Evolutionary conservation across 2,888 invertebrate genomes (phyloP).

Genomic region (Chrysodeixis includens): DNA sequence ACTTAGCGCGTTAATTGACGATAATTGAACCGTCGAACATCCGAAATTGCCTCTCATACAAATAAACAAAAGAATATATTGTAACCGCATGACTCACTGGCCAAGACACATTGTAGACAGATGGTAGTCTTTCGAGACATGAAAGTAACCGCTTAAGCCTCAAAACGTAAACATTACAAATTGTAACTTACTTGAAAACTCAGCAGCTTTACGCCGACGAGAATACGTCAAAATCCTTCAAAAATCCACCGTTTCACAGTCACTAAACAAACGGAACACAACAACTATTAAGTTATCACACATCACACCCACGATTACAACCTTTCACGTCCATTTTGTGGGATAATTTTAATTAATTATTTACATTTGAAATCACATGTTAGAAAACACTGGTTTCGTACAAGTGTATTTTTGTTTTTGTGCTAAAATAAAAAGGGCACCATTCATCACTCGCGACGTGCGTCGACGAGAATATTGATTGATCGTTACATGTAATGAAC

Average conservation of each 20-base stretch:
- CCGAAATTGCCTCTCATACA: conserved; percentile 55
- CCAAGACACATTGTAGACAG: conserved; percentile 47
- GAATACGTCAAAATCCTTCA: conserved; percentile 45
- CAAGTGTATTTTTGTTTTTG: conserved; percentile 59
- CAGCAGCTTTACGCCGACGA: conserved; percentile 15
- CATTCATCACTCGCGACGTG: conserved; percentile 68
- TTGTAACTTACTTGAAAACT: conserved; percentile 54
- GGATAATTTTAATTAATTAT: conserved; percentile 77
- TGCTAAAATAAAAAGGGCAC: conserved; percentile 59
- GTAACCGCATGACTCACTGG: conserved; percentile 42
- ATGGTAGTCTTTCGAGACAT: conserved; percentile 32
- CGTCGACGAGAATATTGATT: conserved; percentile 49
- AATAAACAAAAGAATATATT: conserved; percentile 56
- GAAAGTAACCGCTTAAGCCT: conserved; percentile 20
- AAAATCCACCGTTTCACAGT: conserved; percentile 49
- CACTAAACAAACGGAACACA: conserved; percentile 53
- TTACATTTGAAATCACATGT: conserved; percentile 84
- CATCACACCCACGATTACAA: conserved; percentile 77
- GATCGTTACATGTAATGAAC: conserved; percentile 39
- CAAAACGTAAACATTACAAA: conserved; percentile 48
- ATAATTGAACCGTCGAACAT: conserved; percentile 60
- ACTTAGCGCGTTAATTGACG: conserved; percentile 60
- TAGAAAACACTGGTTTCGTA: conserved; percentile 59
- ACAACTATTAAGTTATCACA: conserved; percentile 67
- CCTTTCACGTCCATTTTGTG: conserved; percentile 82